Percentiles rank a stretch among this genome's conserved stretches.
Conservation (phyloP, 2,888 invertebrate species). For the Steinernema scapterisci region DNA sequence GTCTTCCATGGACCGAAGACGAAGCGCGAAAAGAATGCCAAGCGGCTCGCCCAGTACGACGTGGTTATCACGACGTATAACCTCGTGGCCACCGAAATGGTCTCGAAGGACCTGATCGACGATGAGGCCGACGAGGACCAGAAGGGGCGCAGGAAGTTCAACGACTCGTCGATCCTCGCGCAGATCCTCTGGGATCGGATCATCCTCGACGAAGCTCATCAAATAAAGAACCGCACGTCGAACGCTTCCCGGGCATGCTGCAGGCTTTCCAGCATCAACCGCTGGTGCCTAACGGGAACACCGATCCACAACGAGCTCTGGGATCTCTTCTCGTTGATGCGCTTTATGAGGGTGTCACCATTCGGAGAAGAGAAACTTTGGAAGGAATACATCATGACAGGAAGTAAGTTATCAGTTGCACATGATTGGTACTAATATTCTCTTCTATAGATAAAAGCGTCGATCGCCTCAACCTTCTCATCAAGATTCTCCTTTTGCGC, state of each 20-base stretch:
- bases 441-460: conserved; percentile 42
- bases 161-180: conserved; percentile 67
- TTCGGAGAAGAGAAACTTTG: conserved; percentile 88
- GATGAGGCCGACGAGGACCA: conserved; percentile 16
- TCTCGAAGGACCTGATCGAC: conserved; percentile 36
- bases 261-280: conserved; percentile 73
- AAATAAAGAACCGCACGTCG: conserved; percentile 79
- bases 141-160: conserved; percentile 28
- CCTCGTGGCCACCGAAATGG: conserved; percentile 72
- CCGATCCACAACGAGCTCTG: conserved; percentile 91
- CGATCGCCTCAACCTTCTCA: conserved; percentile 80
- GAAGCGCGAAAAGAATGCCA: conserved; percentile 50
- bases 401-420: background rate
- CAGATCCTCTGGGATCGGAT: conserved; percentile 82
- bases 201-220: conserved; percentile 91
- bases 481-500: conserved; percentile 83
- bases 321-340: conserved; percentile 72
- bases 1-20: conserved; percentile 81
- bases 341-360: conserved; percentile 84
- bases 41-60: conserved; percentile 72
- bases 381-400: conserved; percentile 84
- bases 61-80: conserved; percentile 88
- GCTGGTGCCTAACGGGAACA: conserved; percentile 87
- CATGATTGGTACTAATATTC: background rate
- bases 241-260: conserved; percentile 73